Evolutionary conservation across 2,797 vertebrate genomes (phyloP).

Genomic region (Takifugu rubripes): DNA sequence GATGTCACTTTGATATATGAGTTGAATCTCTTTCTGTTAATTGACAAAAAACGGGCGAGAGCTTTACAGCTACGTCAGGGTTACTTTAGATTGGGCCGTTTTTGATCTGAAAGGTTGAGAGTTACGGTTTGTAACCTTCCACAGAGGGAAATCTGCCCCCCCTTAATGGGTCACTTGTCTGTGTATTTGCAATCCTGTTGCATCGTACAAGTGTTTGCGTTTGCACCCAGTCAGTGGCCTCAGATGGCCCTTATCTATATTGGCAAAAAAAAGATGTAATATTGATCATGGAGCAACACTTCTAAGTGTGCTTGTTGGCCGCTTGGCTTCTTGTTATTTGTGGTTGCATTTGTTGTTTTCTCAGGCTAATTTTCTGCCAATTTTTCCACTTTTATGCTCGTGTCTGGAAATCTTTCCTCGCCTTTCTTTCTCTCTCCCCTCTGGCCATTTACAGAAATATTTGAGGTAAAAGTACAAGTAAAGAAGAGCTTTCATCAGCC

Average conservation of each 20-base stretch:
- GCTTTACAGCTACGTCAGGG: no score
- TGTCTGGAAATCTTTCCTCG: neutral
- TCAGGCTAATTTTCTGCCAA: neutral
- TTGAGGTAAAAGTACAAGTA: constrained; percentile 1
- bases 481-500: neutral
- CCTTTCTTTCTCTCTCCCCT: neutral
- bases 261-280: neutral
- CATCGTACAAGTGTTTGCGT: no score
- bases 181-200: no score
- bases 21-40: no score
- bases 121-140: no score
- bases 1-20: no score
- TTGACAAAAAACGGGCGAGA: no score
- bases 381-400: neutral
- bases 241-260: neutral
- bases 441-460: neutral
- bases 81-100: no score
- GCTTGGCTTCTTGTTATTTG: neutral
- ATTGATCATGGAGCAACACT: neutral
- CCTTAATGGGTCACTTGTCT: no score
- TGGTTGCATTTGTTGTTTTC: neutral
- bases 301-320: neutral
- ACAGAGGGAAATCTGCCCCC: no score
- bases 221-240: no score
- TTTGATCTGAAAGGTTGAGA: no score